Conservation (phyloP, 2,113 vertebrate species). For the Ceyx melanurus region DNA sequence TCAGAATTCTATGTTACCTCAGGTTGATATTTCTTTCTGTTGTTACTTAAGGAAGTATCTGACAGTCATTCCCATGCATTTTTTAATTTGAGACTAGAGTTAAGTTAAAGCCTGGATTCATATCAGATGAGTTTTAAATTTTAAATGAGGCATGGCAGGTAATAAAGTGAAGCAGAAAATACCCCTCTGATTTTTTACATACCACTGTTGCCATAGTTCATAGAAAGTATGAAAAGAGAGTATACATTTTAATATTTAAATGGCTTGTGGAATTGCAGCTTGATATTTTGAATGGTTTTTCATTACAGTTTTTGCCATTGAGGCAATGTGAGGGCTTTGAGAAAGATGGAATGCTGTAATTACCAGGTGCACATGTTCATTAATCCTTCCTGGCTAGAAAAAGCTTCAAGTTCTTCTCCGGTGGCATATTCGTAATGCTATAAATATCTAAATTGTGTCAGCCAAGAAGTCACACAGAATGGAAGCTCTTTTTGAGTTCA, state of each 20-base stretch:
- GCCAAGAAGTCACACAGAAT: slow-evolving; percentile 80
- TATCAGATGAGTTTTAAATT: slow-evolving; percentile 51
- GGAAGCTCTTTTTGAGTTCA: slow-evolving; percentile 81
- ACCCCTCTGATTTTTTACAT: slow-evolving; percentile 30
- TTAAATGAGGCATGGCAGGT: slow-evolving; percentile 52
- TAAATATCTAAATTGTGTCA: slow-evolving; percentile 87
- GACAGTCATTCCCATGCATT: not conserved
- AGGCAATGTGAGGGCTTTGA: slow-evolving; percentile 76
- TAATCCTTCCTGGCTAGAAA: slow-evolving; percentile 82
- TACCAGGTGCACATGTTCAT: slow-evolving; percentile 85
- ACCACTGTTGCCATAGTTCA: not conserved
- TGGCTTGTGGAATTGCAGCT: slow-evolving; percentile 72
- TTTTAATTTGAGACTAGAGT: not conserved
- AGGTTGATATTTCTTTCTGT: not conserved
- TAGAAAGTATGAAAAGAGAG: slow-evolving; percentile 50
- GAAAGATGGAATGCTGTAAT: slow-evolving; percentile 84
- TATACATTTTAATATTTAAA: slow-evolving; percentile 69
- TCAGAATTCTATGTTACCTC: not conserved
- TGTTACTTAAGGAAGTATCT: slow-evolving; percentile 6
- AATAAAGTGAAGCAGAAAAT: slow-evolving; percentile 32
- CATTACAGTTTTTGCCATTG: slow-evolving; percentile 74
- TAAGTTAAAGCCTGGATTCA: slow-evolving; percentile 29
- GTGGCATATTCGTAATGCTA: slow-evolving; percentile 82
- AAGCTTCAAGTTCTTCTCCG: slow-evolving; percentile 82
- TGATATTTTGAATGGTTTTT: slow-evolving; percentile 78